Evolutionary conservation across 2,113 vertebrate species (phyloP).

Genomic region (Hepsetus odoe): DNA sequence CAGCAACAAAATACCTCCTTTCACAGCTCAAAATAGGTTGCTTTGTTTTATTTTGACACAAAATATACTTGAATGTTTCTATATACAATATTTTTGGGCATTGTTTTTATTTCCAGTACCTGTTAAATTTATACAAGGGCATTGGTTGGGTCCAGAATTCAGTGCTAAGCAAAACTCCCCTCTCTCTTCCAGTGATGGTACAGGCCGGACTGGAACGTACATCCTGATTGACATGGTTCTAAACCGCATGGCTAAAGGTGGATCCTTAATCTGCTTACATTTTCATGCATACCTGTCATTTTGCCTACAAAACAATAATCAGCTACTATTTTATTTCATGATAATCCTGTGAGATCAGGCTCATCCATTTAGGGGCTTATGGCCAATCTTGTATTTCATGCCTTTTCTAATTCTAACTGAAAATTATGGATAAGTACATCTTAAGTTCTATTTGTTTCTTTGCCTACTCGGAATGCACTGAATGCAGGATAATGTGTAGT

Average conservation of each 20-base stretch:
- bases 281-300: not conserved
- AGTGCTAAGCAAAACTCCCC: not conserved
- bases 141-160: not conserved
- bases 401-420: not conserved
- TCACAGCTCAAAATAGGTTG: not conserved
- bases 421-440: not conserved
- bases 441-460: not conserved
- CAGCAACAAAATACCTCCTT: not conserved
- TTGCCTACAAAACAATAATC: not conserved
- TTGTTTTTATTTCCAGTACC: not conserved
- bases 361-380: not conserved
- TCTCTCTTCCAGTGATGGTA: constrained; percentile 83
- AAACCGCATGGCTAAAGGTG: constrained; percentile 98
- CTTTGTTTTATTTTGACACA: not conserved
- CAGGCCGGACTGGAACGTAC: constrained; percentile 93
- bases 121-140: not conserved
- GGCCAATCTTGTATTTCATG: not conserved
- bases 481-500: not conserved
- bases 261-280: not conserved
- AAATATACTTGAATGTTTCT: not conserved
- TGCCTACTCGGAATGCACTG: not conserved
- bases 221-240: constrained; percentile 97
- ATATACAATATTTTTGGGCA: not conserved
- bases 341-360: not conserved
- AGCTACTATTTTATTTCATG: not conserved